phyloP scores from a whole-genome alignment of 2,113 vertebrate species.

The Pomatorhinus ruficollis region DNA sequence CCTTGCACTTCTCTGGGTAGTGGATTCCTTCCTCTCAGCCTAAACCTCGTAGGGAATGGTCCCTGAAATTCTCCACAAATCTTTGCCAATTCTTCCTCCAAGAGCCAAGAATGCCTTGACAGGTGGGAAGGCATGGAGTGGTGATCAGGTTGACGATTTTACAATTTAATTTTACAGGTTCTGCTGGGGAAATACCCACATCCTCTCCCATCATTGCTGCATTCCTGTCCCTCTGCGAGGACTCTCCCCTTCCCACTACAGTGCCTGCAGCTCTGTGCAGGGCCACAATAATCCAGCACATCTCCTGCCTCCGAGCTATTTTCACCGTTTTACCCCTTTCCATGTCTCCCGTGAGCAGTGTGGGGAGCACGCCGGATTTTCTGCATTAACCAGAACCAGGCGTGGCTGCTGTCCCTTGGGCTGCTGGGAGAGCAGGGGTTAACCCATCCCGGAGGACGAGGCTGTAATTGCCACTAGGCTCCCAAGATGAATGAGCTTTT shows the following conservation, averaged over 20 bases:
- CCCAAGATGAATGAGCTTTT: not conserved
- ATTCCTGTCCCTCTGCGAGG: not conserved
- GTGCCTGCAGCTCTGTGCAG: accelerated
- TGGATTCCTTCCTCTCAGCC: not conserved
- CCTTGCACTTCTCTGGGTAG: accelerated
- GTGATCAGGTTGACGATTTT: not conserved
- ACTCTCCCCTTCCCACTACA: not conserved
- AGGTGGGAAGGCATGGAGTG: not conserved
- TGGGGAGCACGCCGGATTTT: accelerated
- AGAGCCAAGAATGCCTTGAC: not conserved
- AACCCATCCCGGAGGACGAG: not conserved
- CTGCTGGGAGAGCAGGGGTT: not conserved
- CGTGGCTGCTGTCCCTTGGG: accelerated
- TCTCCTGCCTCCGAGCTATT: not conserved
- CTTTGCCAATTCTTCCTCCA: not conserved
- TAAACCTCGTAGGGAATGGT: accelerated
- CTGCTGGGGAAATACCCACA: not conserved
- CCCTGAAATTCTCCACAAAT: not conserved
- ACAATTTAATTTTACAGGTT: not conserved
- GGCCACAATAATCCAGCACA: accelerated
- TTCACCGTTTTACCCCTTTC: accelerated
- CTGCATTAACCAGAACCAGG: not conserved
- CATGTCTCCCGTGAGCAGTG: accelerated
- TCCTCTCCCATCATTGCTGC: not conserved
- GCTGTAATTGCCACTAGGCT: not conserved